A percentile compares a stretch with the other conserved stretches of the same genome.
Evolutionary conservation across 2,113 vertebrate species (phyloP).

Genomic region (Leucopsar rothschildi): DNA sequence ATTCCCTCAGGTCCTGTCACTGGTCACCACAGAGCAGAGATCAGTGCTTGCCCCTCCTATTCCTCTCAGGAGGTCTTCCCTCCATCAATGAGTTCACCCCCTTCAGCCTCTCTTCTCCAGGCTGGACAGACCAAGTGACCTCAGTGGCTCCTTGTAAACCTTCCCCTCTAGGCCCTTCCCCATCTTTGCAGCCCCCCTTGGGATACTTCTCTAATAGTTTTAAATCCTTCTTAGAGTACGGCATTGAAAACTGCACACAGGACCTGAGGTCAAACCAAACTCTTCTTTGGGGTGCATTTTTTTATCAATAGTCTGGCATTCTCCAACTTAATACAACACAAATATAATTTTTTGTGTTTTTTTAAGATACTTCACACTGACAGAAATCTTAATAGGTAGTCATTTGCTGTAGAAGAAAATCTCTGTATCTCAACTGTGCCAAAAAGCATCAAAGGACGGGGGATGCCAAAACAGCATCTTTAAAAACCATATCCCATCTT

Average conservation of each 20-base stretch:
- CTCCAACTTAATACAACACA: background rate
- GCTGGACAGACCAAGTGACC: background rate
- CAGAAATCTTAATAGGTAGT: background rate
- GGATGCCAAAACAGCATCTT: background rate
- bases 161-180: background rate
- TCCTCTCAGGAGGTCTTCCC: background rate
- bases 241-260: background rate
- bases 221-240: background rate
- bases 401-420: background rate
- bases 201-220: background rate
- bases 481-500: background rate
- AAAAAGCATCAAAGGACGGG: background rate
- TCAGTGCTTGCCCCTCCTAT: background rate
- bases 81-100: too few species aligned
- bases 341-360: background rate
- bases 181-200: background rate
- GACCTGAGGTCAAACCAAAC: background rate
- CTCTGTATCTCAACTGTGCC: background rate
- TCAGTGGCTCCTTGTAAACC: fast-evolving
- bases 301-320: background rate
- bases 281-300: background rate
- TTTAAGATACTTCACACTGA: background rate
- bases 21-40: background rate
- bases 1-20: fast-evolving
- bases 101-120: background rate